Conservation (phyloP, 2,888 invertebrate species). For the Hartigia nigra region DNA sequence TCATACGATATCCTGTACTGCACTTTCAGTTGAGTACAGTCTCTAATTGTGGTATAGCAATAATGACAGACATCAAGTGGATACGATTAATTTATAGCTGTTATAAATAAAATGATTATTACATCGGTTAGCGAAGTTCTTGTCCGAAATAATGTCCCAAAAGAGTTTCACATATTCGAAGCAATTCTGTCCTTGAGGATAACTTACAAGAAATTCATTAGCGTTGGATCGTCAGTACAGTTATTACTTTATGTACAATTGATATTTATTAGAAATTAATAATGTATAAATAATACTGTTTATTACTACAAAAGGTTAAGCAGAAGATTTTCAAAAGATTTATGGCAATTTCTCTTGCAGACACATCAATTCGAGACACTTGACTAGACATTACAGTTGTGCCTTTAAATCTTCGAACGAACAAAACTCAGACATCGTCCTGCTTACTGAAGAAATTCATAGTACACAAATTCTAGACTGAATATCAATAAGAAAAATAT, state of each 20-base stretch:
- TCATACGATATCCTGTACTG: not conserved
- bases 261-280: not conserved
- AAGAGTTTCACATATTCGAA: not conserved
- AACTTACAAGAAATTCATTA: constrained; percentile 9
- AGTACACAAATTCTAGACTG: not conserved
- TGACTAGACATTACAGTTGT: constrained; percentile 53
- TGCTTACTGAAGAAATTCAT: not conserved
- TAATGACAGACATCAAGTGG: not conserved
- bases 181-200: not conserved
- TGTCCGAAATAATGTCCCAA: not conserved
- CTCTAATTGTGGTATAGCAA: not conserved
- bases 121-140: not conserved
- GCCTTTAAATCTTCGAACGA: constrained; percentile 17
- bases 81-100: not conserved
- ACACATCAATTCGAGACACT: constrained; percentile 30
- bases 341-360: constrained; percentile 15
- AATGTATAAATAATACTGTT: constrained; percentile 46
- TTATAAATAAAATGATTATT: not conserved
- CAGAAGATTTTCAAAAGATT: constrained; percentile 13
- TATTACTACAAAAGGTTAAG: constrained; percentile 33
- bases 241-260: constrained; percentile 33
- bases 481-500: not conserved
- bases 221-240: constrained; percentile 8
- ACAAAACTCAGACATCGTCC: not conserved
- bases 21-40: not conserved